Evolutionary conservation across 2,888 invertebrate genomes (phyloP).

Genomic region (Meta bourneti): DNA sequence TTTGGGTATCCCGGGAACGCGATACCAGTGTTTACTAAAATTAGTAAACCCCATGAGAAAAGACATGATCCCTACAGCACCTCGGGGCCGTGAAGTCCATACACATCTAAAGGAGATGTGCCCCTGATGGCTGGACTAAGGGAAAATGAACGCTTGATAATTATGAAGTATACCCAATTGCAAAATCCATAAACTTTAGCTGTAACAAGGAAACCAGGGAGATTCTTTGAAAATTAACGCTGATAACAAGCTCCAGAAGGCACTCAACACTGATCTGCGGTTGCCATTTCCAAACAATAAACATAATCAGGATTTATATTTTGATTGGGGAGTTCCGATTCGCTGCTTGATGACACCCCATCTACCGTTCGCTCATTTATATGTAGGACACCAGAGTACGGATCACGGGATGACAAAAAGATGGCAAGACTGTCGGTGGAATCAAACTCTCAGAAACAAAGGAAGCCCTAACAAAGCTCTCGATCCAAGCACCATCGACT

Average conservation of each 20-base stretch:
- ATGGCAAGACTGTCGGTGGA: neutral
- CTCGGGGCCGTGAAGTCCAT: too few relatives aligned
- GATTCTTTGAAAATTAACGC: neutral
- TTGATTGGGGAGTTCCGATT: neutral
- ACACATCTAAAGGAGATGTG: too few relatives aligned
- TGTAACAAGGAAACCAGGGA: neutral
- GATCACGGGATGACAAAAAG: slow-evolving; percentile 24
- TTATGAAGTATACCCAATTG: too few relatives aligned
- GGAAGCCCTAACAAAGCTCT: slow-evolving; percentile 11
- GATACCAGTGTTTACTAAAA: too few relatives aligned
- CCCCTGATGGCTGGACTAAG: too few relatives aligned
- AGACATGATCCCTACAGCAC: too few relatives aligned
- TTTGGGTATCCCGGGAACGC: too few relatives aligned
- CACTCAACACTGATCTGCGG: neutral
- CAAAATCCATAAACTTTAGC: too few relatives aligned
- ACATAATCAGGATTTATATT: too few relatives aligned
- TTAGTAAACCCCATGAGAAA: too few relatives aligned
- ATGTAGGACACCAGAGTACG: slow-evolving; percentile 18
- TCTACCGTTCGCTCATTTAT: neutral
- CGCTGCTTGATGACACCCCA: neutral
- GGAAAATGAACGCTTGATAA: too few relatives aligned
- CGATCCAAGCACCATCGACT: slow-evolving; percentile 17
- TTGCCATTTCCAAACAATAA: neutral
- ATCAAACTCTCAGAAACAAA: slow-evolving; percentile 12
- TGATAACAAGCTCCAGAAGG: neutral